Evolutionary conservation across 2,113 vertebrate species (phyloP), one percentile per base, ranked within the genome.

Genomic region (Panthera tigris): DNA sequence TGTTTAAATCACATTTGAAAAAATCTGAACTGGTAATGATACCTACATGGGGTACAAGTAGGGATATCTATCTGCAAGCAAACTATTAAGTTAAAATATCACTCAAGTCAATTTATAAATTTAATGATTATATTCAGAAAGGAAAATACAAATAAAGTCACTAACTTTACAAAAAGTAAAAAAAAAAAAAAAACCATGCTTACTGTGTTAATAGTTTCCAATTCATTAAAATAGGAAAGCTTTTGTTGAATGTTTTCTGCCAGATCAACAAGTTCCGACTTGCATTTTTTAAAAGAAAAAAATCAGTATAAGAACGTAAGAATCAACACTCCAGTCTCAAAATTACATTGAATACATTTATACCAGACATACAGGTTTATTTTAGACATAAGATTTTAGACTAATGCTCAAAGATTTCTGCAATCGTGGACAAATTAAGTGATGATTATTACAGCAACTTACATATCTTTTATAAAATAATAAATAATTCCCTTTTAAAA

Each of bases 211-310:
- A 99, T 99, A 97, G 99, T 99, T 98, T 99, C 99, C 96, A 99
- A 97, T 97, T 99, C 99, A 87, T 99, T 99, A 98, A 99, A 99
- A 97, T 99, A 99, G 3, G 99, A 99, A 81, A 99, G 99, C 97
- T 99, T 99, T 98, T 99, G 99, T 98, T 99, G 99, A 97, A 99
- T 99, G 98, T 99, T 99, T 98, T 99, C 99, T 84, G 99, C 99
- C 98, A 99, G 97, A 94, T 99, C 99, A 97, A 99, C 99, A 74
- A 99, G 99, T 94, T 99, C 99, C 1, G 99, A 99, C 99, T 98
- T 99, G 94, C 45, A 82, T 98, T 96, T 97, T 97, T 92, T 93
- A 97, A 92, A 98, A 96, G 12, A 96, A 97, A 74, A 98, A 97
- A 98, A 78, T 91, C 29, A 92, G 96, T 84, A 94, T 89, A 41